These are phyloP conservation scores for Misgurnus mizolepis DNA, from an alignment of 2,113 vertebrate species.

Conservation along the genomic window DNA sequence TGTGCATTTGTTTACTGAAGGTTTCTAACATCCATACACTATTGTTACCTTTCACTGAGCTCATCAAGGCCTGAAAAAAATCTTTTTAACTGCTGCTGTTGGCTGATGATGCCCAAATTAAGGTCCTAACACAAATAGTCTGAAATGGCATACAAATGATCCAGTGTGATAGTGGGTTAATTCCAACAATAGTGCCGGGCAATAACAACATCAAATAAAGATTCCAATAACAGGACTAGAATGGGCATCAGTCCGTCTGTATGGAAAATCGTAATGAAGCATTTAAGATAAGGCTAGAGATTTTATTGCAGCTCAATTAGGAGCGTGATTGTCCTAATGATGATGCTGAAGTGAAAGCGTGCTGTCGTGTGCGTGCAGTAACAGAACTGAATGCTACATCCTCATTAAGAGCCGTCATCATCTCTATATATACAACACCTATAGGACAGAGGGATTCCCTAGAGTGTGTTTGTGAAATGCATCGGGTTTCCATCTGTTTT, in stretches of 20 bases:
- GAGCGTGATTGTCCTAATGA: conserved; percentile 32
- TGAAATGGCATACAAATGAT: background rate
- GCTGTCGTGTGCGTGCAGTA: conserved; percentile 24
- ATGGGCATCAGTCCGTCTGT: conserved; percentile 16
- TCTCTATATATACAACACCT: conserved; percentile 25
- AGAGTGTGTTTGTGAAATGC: background rate
- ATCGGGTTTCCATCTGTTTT: background rate
- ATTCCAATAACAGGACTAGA: conserved; percentile 26
- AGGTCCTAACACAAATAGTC: conserved; percentile 10
- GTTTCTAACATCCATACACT: background rate
- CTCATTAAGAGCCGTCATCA: conserved; percentile 24
- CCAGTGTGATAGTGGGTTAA: conserved; percentile 1
- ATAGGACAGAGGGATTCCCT: conserved; percentile 25
- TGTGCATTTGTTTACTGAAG: too few species aligned
- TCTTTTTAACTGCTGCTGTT: conserved; percentile 17
- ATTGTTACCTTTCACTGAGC: conserved; percentile 2
- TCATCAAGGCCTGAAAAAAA: background rate
- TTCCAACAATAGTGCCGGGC: conserved; percentile 4
- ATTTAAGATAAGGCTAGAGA: conserved; percentile 45
- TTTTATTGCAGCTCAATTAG: conserved; percentile 54
- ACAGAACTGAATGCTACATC: conserved; percentile 26
- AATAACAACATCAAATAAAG: conserved; percentile 40
- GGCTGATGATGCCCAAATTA: conserved; percentile 2
- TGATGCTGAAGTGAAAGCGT: conserved; percentile 30
- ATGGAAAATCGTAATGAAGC: conserved; percentile 49